phyloP scores from a whole-genome alignment of 2,113 vertebrate species.

The Struthidea cinerea region DNA sequence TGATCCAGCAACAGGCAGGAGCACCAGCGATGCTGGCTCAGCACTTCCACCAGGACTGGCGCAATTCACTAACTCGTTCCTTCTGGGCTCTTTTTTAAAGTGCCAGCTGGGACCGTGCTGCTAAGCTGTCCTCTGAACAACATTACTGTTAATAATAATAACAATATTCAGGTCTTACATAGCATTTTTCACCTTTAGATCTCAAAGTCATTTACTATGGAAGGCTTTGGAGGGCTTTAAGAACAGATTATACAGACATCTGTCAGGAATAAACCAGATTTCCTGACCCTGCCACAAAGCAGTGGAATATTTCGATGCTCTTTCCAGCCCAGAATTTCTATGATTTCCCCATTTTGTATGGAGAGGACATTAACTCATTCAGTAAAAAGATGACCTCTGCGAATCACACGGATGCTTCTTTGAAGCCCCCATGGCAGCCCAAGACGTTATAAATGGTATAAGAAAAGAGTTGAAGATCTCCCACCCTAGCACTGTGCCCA shows the following conservation, averaged over 20 bases:
- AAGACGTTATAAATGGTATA: neutral
- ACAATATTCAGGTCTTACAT: slow-evolving; percentile 53
- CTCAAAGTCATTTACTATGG: slow-evolving; percentile 35
- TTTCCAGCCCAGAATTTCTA: neutral
- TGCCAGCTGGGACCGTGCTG: slow-evolving; percentile 32
- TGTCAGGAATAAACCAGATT: slow-evolving; percentile 62
- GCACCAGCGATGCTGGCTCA: slow-evolving; percentile 11
- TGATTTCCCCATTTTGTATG: neutral
- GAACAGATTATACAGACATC: slow-evolving; percentile 55
- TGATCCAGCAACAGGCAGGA: slow-evolving; percentile 6
- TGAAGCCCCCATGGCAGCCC: neutral
- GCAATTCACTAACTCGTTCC: neutral
- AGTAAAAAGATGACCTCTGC: neutral
- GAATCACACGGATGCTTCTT: neutral
- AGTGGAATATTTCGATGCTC: neutral
- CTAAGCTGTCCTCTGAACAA: slow-evolving; percentile 49
- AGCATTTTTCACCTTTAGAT: slow-evolving; percentile 55
- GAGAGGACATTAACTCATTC: neutral
- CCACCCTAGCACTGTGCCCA: neutral
- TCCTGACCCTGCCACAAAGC: slow-evolving; percentile 28
- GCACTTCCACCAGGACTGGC: neutral
- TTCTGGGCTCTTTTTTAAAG: slow-evolving; percentile 38
- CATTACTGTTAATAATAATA: slow-evolving; percentile 50
- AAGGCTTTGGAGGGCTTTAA: slow-evolving; percentile 34
- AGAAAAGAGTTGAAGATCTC: neutral